Conservation (phyloP, 1,140 invertebrate species). For the Eupeodes corollae region DNA sequence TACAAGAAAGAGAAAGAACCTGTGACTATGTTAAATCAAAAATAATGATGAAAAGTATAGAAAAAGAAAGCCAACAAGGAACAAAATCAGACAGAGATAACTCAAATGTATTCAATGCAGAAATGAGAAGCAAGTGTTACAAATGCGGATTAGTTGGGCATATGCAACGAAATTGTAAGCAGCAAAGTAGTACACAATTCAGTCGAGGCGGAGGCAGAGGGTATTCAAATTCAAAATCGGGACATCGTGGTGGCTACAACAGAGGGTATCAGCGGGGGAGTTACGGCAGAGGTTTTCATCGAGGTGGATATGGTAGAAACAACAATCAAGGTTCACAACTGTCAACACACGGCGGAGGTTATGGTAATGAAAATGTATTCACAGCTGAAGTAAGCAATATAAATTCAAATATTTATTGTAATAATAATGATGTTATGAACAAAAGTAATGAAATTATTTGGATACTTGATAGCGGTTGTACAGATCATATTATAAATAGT, state of each 20-base stretch:
- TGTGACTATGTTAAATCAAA: conserved; percentile 1
- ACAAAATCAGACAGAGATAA: neutral
- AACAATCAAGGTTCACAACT: conserved; percentile 12
- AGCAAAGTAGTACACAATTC: conserved; percentile 7
- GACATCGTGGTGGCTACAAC: conserved; percentile 16
- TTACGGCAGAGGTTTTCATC: conserved; percentile 12
- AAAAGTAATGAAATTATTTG: conserved; percentile 22
- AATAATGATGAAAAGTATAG: neutral
- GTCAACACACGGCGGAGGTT: conserved; percentile 13
- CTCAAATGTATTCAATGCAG: conserved; percentile 21
- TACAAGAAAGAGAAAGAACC: neutral
- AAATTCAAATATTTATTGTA: neutral
- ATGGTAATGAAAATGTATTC: neutral
- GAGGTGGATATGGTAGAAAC: conserved; percentile 2
- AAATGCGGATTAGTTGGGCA: neutral
- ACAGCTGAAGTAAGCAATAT: neutral
- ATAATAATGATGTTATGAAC: conserved; percentile 3
- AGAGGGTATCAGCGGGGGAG: conserved; percentile 13
- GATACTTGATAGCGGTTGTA: conserved; percentile 32
- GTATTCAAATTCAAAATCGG: conserved; percentile 5
- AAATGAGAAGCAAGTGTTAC: neutral
- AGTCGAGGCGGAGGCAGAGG: conserved; percentile 3
- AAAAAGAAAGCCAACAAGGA: neutral
- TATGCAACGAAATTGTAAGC: neutral
- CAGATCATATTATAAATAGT: conserved; percentile 32